Conservation (phyloP, 2,888 invertebrate genomes). For the Melanotus villosus region DNA sequence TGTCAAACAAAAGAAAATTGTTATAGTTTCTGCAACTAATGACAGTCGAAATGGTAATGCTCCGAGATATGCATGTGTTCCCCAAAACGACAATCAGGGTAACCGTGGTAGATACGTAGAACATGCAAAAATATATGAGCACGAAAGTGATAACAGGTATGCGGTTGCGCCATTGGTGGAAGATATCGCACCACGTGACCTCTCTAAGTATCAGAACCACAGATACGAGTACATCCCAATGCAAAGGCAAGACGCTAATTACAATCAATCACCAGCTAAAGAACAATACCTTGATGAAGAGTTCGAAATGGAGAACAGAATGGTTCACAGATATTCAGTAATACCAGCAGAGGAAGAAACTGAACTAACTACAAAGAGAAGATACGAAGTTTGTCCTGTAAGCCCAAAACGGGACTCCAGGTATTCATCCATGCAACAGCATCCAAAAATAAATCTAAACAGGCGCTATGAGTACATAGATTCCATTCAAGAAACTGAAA, state of each 20-base stretch:
- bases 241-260: slow-evolving; percentile 60
- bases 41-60: slow-evolving; percentile 2
- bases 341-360: slow-evolving; percentile 77
- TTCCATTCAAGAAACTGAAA: slow-evolving; percentile 20
- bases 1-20: slow-evolving; percentile 64
- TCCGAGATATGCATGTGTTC: slow-evolving; percentile 20
- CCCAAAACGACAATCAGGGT: slow-evolving; percentile 23
- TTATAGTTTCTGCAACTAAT: slow-evolving; percentile 62
- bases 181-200: slow-evolving; percentile 53
- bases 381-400: slow-evolving; percentile 31
- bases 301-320: slow-evolving; percentile 72
- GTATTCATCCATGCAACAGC: slow-evolving; percentile 19
- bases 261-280: slow-evolving; percentile 17
- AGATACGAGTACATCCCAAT: slow-evolving; percentile 74
- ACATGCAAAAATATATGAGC: neutral
- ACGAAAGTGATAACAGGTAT: slow-evolving; percentile 60
- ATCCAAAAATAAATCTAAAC: slow-evolving; percentile 10
- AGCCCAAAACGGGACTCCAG: slow-evolving; percentile 24
- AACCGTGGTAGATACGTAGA: neutral
- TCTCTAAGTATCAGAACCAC: slow-evolving; percentile 65
- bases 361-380: slow-evolving; percentile 51
- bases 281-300: slow-evolving; percentile 66
- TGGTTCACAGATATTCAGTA: slow-evolving; percentile 75
- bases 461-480: slow-evolving; percentile 58
- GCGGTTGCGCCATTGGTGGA: slow-evolving; percentile 64